Percentiles rank a stretch among this genome's conserved stretches.
Evolutionary conservation across 1,140 invertebrate genomes (phyloP).

Genomic region (Cephus cinctus): DNA sequence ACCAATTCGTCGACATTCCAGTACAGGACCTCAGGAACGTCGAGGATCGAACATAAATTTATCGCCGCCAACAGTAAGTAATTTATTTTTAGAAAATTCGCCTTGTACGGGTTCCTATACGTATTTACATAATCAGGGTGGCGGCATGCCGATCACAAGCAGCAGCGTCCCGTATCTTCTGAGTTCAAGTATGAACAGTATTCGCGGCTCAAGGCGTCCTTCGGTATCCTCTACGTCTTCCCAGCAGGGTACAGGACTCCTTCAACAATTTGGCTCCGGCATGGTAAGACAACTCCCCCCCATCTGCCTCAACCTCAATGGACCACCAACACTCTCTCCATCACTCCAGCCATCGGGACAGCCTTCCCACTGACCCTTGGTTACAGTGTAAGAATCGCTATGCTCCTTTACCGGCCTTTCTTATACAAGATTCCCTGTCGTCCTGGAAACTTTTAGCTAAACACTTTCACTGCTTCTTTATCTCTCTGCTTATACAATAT

Average conservation of each 20-base stretch:
- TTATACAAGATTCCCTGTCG: constrained; percentile 12
- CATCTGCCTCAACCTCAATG: constrained; percentile 65
- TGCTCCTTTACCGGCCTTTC: constrained; percentile 35
- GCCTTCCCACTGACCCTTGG: constrained; percentile 64
- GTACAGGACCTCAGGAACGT: constrained; percentile 83
- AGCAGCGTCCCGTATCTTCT: constrained; percentile 82
- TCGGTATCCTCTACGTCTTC: constrained; percentile 57
- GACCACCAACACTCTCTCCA: constrained; percentile 59
- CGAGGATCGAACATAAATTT: constrained; percentile 81
- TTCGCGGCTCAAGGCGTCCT: constrained; percentile 71
- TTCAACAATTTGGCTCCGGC: constrained; percentile 82
- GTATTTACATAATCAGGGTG: constrained; percentile 60
- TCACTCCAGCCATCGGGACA: constrained; percentile 65
- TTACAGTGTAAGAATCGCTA: constrained; percentile 73
- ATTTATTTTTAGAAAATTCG: constrained; percentile 12
- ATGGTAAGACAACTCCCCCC: constrained; percentile 80
- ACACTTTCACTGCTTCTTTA: constrained; percentile 1
- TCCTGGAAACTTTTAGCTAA: neutral
- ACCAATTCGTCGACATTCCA: constrained; percentile 83
- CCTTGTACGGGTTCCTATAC: neutral
- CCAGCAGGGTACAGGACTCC: constrained; percentile 70
- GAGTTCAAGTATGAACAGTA: constrained; percentile 79
- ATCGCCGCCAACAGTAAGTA: constrained; percentile 80
- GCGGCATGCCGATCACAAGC: constrained; percentile 84
- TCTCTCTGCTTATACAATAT: too few species aligned